Evolutionary conservation across 2,113 vertebrate species (phyloP).

Genomic region (Etia nguti): DNA sequence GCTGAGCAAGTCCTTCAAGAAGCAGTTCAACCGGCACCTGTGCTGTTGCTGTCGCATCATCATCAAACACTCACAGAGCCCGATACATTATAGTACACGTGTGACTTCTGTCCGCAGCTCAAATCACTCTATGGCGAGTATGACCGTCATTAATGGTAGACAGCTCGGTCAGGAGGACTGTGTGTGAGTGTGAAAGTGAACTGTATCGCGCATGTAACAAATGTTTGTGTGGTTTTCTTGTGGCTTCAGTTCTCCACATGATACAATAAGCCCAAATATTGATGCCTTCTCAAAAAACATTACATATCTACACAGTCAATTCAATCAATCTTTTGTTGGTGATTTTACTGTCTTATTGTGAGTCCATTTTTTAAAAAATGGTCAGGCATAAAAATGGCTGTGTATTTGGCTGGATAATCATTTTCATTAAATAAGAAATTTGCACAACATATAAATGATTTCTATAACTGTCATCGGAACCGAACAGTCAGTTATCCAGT

Average conservation of each 20-base stretch:
- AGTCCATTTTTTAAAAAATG: neutral
- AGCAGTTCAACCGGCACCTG: constrained; percentile 91
- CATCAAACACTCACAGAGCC: constrained; percentile 66
- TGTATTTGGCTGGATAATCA: neutral
- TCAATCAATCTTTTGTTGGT: neutral
- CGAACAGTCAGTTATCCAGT: neutral
- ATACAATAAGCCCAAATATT: neutral
- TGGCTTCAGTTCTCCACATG: neutral
- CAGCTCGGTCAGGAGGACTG: constrained; percentile 74
- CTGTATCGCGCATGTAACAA: neutral
- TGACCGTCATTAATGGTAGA: constrained; percentile 83
- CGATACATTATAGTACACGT: constrained; percentile 74
- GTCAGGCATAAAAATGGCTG: too few species aligned
- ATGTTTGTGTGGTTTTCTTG: neutral
- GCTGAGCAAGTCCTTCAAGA: constrained; percentile 91
- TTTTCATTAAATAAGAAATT: neutral
- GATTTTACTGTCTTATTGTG: neutral
- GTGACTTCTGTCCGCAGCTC: constrained; percentile 89
- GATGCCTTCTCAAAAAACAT: neutral
- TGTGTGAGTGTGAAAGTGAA: constrained; percentile 50
- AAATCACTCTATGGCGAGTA: constrained; percentile 82
- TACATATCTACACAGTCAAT: neutral
- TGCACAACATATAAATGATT: neutral
- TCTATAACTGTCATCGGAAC: neutral
- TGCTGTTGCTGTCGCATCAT: constrained; percentile 78